Percentiles rank a stretch among this genome's conserved stretches.
These are phyloP conservation scores for Thecocarcelia acutangulata DNA, from an alignment of 2,888 invertebrate species.

Conservation along the genomic window DNA sequence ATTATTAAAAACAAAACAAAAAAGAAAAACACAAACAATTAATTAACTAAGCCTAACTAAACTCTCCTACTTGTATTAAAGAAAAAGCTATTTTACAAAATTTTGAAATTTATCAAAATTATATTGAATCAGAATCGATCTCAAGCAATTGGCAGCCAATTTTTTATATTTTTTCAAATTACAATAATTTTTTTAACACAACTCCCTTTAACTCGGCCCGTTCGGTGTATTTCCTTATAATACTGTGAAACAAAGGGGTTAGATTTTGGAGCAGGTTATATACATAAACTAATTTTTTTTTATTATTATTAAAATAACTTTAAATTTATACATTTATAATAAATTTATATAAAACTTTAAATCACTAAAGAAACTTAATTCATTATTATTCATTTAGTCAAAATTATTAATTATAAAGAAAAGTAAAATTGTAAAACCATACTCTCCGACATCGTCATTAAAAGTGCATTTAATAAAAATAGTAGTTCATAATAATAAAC, in stretches of 20 bases:
- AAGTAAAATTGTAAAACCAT: constrained; percentile 51
- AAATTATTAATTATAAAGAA: constrained; percentile 31
- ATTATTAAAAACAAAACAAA: constrained; percentile 72
- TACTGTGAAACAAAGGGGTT: neutral
- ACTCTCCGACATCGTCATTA: constrained; percentile 65
- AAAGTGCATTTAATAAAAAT: constrained; percentile 69
- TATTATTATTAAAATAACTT: constrained; percentile 3
- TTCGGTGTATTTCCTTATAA: neutral
- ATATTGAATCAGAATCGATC: constrained; percentile 71
- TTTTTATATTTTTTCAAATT: constrained; percentile 14
- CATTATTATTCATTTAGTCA: constrained; percentile 24
- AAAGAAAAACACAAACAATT: constrained; percentile 32
- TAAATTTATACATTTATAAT: constrained; percentile 11
- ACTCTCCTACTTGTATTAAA: constrained; percentile 38
- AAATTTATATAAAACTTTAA: constrained; percentile 6
- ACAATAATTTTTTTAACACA: neutral
- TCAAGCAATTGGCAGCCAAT: constrained; percentile 78
- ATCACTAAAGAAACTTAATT: neutral
- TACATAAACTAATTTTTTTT: constrained; percentile 16
- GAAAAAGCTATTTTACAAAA: constrained; percentile 35
- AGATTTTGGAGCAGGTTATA: neutral
- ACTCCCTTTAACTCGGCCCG: neutral
- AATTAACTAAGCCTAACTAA: constrained; percentile 22
- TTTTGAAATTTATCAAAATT: constrained; percentile 68
- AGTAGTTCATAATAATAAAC: constrained; percentile 41